Evolutionary conservation across 1,140 invertebrate species (phyloP).

Genomic region (Galleria mellonella): DNA sequence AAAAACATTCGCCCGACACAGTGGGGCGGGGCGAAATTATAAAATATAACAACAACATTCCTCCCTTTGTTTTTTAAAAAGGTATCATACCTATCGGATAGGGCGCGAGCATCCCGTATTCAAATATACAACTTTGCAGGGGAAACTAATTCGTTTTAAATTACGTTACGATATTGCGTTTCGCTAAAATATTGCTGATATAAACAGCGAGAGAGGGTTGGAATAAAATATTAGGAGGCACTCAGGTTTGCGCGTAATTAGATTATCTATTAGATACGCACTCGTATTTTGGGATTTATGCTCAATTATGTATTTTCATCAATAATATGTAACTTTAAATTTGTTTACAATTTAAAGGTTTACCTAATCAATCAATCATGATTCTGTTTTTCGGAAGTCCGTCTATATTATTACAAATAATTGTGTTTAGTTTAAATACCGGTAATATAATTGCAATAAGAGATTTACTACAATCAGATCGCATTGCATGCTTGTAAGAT

Average conservation of each 20-base stretch:
- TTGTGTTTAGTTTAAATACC: too few species aligned
- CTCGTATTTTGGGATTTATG: conserved; percentile 10
- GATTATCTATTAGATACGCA: conserved; percentile 32
- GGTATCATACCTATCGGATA: conserved; percentile 33
- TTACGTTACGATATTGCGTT: conserved; percentile 70
- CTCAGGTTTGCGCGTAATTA: conserved; percentile 35
- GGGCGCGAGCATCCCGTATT: conserved; percentile 59
- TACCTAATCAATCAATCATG: too few species aligned
- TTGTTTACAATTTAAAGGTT: too few species aligned
- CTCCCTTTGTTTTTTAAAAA: conserved; percentile 65
- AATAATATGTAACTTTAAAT: too few species aligned
- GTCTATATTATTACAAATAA: too few species aligned
- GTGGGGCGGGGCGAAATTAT: conserved; percentile 50
- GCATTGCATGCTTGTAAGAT: too few species aligned
- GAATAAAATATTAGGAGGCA: conserved; percentile 43
- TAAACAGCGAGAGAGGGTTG: conserved; percentile 56
- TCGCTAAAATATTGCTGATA: conserved; percentile 59
- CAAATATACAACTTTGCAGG: conserved; percentile 59
- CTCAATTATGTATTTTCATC: too few species aligned
- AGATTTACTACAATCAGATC: too few species aligned
- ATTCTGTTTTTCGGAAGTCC: too few species aligned
- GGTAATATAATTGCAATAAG: too few species aligned
- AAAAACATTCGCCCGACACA: conserved; percentile 29
- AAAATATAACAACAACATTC: conserved; percentile 50
- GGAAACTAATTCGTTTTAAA: conserved; percentile 71